A percentile compares a stretch with the other conserved stretches of the same genome.
Evolutionary conservation across 2,797 vertebrate species (phyloP).

Genomic region (Chelonia mydas): DNA sequence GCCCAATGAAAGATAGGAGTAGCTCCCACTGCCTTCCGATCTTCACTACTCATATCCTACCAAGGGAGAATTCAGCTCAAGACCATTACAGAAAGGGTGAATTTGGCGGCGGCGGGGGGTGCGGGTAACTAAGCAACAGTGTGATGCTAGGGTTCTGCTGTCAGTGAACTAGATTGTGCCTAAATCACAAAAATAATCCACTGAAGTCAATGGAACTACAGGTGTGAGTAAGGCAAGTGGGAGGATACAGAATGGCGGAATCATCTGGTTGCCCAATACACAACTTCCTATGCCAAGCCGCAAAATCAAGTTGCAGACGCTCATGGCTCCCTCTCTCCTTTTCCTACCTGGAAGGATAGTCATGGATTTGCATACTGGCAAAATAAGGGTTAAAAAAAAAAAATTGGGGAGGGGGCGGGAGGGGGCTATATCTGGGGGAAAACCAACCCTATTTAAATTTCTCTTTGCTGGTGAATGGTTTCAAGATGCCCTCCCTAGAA

Average conservation of each 20-base stretch:
- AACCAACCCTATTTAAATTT: background rate
- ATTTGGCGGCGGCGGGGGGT: background rate
- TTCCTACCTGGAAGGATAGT: background rate
- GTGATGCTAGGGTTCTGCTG: conserved; percentile 20
- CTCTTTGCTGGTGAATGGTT: background rate
- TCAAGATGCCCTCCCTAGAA: background rate
- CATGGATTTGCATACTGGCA: background rate
- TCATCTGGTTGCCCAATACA: background rate
- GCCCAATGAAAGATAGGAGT: background rate
- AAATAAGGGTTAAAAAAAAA: background rate
- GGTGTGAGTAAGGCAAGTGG: background rate
- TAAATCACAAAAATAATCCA: conserved; percentile 2
- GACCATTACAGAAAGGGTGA: background rate
- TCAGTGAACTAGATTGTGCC: background rate
- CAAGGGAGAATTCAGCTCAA: background rate
- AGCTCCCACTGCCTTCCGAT: background rate
- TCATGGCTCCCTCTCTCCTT: background rate
- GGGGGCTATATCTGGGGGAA: background rate
- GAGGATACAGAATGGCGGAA: fast-evolving
- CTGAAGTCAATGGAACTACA: background rate
- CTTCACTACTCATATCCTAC: background rate
- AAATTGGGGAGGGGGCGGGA: background rate
- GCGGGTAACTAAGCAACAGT: background rate
- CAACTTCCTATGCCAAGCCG: background rate
- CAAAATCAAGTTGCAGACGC: background rate